These are phyloP conservation scores for Poecilia wingei DNA, from an alignment of 2,797 vertebrate genomes.

Conservation along the genomic window DNA sequence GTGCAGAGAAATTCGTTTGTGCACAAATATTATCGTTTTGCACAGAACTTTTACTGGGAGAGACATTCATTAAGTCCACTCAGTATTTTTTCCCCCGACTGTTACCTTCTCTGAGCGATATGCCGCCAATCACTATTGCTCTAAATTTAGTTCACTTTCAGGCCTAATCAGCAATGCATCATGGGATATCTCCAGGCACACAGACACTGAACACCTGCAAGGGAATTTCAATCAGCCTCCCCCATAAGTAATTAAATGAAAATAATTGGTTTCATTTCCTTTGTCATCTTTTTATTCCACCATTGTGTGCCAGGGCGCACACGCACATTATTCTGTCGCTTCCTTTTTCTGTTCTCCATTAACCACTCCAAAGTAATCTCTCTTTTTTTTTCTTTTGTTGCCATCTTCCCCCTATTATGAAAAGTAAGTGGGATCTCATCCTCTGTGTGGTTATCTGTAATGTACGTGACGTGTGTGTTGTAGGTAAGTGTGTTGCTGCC, in stretches of 20 bases:
- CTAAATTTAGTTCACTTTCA: conserved; percentile 55
- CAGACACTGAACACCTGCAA: conserved; percentile 66
- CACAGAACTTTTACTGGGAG: conserved; percentile 33
- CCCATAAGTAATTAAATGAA: conserved; percentile 76
- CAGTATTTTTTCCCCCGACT: conserved; percentile 38
- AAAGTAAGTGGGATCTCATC: conserved; percentile 76
- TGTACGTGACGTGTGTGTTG: conserved; percentile 47
- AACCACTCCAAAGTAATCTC: conserved; percentile 71
- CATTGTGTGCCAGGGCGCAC: conserved; percentile 30
- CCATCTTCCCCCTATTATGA: conserved; percentile 72
- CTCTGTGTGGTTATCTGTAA: conserved; percentile 56
- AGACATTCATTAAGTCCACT: conserved; percentile 44
- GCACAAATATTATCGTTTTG: not conserved
- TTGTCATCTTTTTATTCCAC: conserved; percentile 55
- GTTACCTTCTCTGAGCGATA: conserved; percentile 64
- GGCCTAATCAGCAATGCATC: conserved; percentile 76
- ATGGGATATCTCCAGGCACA: conserved; percentile 72
- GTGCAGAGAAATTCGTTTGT: conserved; percentile 12
- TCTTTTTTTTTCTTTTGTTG: conserved; percentile 73
- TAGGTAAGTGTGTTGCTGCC: conserved; percentile 81
- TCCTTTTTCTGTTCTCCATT: conserved; percentile 55
- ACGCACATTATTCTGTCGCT: conserved; percentile 45
- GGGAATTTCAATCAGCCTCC: conserved; percentile 71
- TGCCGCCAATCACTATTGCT: conserved; percentile 48
- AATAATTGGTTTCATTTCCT: conserved; percentile 72